Conservation (phyloP, 2,888 invertebrate species). For the Lottia scabra region DNA sequence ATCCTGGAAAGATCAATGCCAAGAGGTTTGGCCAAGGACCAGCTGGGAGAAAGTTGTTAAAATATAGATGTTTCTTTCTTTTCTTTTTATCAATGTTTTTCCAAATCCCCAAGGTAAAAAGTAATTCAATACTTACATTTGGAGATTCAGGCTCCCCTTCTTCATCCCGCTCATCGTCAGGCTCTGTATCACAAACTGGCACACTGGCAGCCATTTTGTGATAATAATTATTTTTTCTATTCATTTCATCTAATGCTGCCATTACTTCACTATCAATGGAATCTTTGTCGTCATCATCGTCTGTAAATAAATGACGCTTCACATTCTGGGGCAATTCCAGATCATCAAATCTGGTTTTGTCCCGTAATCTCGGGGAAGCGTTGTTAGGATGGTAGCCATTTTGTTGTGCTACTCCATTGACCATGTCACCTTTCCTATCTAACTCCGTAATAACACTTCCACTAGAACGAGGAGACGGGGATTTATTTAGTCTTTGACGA, state of each 20-base stretch:
- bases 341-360: background rate
- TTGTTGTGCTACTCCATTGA: background rate
- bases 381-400: background rate
- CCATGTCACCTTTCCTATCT: background rate
- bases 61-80: too few relatives aligned
- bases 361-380: background rate
- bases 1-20: too few relatives aligned
- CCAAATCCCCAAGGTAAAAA: too few relatives aligned
- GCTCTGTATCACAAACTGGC: too few relatives aligned
- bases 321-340: background rate
- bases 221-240: background rate
- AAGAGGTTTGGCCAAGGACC: too few relatives aligned
- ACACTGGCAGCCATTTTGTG: too few relatives aligned
- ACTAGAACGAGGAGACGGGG: slow-evolving; percentile 1
- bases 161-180: too few relatives aligned
- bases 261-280: background rate
- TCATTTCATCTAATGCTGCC: background rate
- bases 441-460: background rate
- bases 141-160: too few relatives aligned
- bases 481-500: background rate
- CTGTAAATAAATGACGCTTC: background rate
- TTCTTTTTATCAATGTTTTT: too few relatives aligned
- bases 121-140: too few relatives aligned
- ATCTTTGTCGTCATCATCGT: background rate
- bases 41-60: too few relatives aligned